phyloP scores from a whole-genome alignment of 1,140 invertebrate species.

The Cydia strobilella region DNA sequence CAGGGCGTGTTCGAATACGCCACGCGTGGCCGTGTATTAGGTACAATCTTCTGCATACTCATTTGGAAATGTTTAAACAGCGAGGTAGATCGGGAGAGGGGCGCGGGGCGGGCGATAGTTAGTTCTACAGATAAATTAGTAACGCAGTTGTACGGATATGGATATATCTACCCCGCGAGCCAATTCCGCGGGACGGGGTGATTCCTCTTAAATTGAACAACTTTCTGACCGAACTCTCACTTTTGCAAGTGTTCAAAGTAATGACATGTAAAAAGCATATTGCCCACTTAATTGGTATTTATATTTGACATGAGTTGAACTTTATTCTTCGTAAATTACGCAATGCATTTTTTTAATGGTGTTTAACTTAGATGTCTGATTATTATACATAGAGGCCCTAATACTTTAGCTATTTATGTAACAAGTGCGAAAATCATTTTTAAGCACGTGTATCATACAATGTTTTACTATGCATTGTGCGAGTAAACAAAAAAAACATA shows the following conservation, averaged over 20 bases:
- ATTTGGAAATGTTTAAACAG: constrained; percentile 77
- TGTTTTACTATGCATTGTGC: too few relatives aligned
- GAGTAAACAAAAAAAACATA: too few relatives aligned
- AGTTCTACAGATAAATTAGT: constrained; percentile 79
- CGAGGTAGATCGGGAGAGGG: constrained; percentile 49
- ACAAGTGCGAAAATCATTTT: too few relatives aligned
- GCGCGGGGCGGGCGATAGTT: constrained; percentile 61
- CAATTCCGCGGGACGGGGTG: constrained; percentile 40
- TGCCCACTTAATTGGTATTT: not conserved
- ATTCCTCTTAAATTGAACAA: constrained; percentile 43
- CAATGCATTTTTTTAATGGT: too few relatives aligned
- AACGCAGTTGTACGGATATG: constrained; percentile 64
- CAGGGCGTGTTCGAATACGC: constrained; percentile 46
- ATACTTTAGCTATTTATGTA: too few relatives aligned
- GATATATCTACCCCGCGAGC: constrained; percentile 65
- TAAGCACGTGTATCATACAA: too few relatives aligned
- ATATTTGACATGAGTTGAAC: not conserved
- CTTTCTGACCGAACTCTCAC: not conserved
- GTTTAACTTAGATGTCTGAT: too few relatives aligned
- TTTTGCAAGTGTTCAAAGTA: not conserved
- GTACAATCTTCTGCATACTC: constrained; percentile 74
- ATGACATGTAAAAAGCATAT: not conserved
- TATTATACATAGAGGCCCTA: too few relatives aligned
- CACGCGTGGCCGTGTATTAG: constrained; percentile 63
- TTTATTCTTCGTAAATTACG: not conserved